phyloP scores from a whole-genome alignment of 2,113 vertebrate species.

The Hypanus sabinus region DNA sequence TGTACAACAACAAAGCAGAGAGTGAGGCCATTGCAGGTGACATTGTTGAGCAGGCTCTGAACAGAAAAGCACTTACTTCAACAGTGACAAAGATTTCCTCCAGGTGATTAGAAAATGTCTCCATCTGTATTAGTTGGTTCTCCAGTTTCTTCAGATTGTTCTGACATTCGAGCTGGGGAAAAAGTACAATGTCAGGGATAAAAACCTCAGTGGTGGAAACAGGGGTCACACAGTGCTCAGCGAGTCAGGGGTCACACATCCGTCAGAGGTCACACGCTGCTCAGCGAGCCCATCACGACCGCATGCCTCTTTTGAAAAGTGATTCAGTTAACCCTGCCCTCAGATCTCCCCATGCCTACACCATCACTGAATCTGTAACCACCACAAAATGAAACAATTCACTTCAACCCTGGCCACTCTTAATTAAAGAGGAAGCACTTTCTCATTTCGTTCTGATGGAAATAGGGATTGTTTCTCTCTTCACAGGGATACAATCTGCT shows the following conservation, averaged over 20 bases:
- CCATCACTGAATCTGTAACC: background rate
- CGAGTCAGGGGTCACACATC: too few relatives aligned
- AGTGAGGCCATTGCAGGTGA: background rate
- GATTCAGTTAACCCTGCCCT: background rate
- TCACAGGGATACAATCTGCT: too few relatives aligned
- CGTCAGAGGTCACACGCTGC: background rate
- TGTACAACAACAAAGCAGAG: background rate
- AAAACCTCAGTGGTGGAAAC: background rate
- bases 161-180: conserved; percentile 59
- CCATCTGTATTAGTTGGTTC: conserved; percentile 78
- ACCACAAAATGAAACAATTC: background rate
- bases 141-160: conserved; percentile 66
- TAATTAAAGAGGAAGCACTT: too few relatives aligned
- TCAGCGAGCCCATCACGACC: background rate
- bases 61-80: conserved; percentile 62
- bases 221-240: background rate
- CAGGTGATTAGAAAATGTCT: conserved; percentile 82
- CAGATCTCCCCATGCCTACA: background rate
- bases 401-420: background rate
- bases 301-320: background rate
- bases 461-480: too few relatives aligned
- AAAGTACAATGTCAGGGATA: too few relatives aligned
- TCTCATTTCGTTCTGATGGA: too few relatives aligned
- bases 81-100: conserved; percentile 95
- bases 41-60: background rate